Conservation (phyloP, 2,888 invertebrate species). For the Sinelater perroti region DNA sequence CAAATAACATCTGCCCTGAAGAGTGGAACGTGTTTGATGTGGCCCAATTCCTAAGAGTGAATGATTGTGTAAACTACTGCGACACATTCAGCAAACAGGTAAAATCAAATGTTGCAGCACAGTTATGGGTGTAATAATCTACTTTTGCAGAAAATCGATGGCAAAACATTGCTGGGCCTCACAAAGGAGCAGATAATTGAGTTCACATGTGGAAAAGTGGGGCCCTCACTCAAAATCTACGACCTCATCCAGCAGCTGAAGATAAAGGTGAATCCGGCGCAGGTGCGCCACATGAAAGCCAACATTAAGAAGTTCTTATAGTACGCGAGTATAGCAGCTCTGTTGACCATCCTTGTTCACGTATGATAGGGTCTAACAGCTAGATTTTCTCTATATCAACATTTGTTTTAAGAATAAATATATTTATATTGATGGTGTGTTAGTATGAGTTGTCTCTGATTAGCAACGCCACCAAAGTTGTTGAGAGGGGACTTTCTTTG, state of each 20-base stretch:
- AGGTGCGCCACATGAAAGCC: conserved; percentile 70
- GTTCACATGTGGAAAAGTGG: conserved; percentile 91
- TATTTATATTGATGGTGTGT: conserved; percentile 28
- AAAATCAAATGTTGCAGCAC: conserved; percentile 8
- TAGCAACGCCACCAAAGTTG: not conserved
- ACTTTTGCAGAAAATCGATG: conserved; percentile 76
- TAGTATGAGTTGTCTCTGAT: conserved; percentile 8
- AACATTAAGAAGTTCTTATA: conserved; percentile 74
- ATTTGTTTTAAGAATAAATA: conserved; percentile 28
- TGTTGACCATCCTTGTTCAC: conserved; percentile 4
- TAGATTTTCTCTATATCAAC: conserved; percentile 16
- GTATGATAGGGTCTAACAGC: conserved; percentile 11
- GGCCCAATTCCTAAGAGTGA: conserved; percentile 87
- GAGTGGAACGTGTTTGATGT: conserved; percentile 89
- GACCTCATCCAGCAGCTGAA: conserved; percentile 92
- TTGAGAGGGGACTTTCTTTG: too few relatives aligned
- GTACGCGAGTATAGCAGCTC: conserved; percentile 61
- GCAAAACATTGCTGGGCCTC: conserved; percentile 79
- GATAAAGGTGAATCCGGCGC: conserved; percentile 81
- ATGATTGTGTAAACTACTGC: conserved; percentile 81
- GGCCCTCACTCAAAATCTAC: conserved; percentile 91
- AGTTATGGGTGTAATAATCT: conserved; percentile 4
- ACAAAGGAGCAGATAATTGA: conserved; percentile 91
- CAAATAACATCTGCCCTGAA: conserved; percentile 68
- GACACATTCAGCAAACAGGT: conserved; percentile 69